Evolutionary conservation across 2,888 invertebrate species (phyloP), one percentile per base, ranked within the genome.

Genomic region (Tricholauxania praeusta): DNA sequence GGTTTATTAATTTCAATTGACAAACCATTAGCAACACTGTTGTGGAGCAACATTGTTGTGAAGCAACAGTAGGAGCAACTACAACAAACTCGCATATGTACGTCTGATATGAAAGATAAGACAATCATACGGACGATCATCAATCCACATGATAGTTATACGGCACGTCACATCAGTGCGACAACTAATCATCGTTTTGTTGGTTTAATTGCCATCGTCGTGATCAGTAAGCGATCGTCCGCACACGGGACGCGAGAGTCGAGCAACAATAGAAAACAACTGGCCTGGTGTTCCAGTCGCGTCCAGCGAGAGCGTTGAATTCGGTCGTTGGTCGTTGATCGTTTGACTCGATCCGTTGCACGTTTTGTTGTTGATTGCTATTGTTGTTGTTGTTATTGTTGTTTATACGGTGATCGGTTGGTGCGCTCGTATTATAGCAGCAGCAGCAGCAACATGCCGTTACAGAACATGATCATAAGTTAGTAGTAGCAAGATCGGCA

Each of bases 331-430:
- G 17, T 17, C 55, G 55, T 55, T 55, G 55, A 55, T 60, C 60
- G 60, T 28, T 39, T 60, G 32, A 60, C 60, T 22, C 60, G 60
- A 22, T 32, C 60, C 14, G 60, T 39, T 48, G 63, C 63, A 59
- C n/a, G 15, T 53, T 55, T 55, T 14, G n/a, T 55, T 55, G 19
- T 17, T 17, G 22, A 55, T 55, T 22, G 55, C 55, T 12, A n/a
- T 22, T 10, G 55, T 22, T n/a, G 12, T n/a, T 15, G 55, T n/a
- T 55, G 55, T 12, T 55, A 19, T 55, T 55, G 55, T 53, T 53
- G 12, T 53, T 15, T 19, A 53, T 53, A 19, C 15, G 53, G 19
- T 12, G 55, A 19, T 22, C 17, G 53, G 57, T 12, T 19, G 22
- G 22, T 28, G 28, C 28, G 28, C 28, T 28, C 28, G 28, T 28